A percentile compares a stretch with the other conserved stretches of the same genome.
Conservation (phyloP, 2,888 invertebrate genomes). For the Chymomyza fuscimana region DNA sequence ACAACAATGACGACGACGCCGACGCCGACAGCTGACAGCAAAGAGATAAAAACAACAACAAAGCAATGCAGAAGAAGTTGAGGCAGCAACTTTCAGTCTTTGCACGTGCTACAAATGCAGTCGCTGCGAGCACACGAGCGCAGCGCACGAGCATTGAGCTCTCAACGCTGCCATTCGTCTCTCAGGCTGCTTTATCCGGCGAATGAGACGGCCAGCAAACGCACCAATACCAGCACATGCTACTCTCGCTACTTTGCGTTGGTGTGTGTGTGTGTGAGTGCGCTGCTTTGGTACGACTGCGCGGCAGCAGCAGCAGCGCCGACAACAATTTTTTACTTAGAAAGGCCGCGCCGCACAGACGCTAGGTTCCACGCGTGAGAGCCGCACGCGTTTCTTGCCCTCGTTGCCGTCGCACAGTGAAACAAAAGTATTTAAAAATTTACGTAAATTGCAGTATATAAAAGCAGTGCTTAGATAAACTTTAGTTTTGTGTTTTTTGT, state of each 20-base stretch:
- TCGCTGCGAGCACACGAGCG: neutral
- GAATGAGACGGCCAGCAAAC: conserved; percentile 64
- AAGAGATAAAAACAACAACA: conserved; percentile 45
- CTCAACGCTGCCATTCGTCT: conserved; percentile 13
- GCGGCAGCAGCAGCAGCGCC: neutral
- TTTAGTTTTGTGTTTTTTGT: conserved; percentile 17
- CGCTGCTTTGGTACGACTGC: conserved; percentile 20
- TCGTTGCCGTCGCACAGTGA: conserved; percentile 20
- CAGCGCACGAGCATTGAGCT: neutral
- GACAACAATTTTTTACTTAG: conserved; percentile 60
- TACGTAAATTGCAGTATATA: neutral
- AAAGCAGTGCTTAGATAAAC: neutral
- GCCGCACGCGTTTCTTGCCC: conserved; percentile 63
- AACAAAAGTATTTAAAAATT: conserved; percentile 8
- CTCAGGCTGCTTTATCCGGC: conserved; percentile 61
- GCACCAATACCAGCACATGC: conserved; percentile 11
- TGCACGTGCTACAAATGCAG: conserved; percentile 69
- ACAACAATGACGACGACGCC: conserved; percentile 19
- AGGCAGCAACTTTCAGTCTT: conserved; percentile 50
- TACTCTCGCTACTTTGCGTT: conserved; percentile 24
- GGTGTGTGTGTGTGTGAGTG: conserved; percentile 23
- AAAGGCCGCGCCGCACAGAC: conserved; percentile 61
- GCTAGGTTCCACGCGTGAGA: conserved; percentile 78
- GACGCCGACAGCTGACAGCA: conserved; percentile 40
- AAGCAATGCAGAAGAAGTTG: neutral